Evolutionary conservation across 1,140 invertebrate species (phyloP).

Genomic region (Araneus ventricosus): DNA sequence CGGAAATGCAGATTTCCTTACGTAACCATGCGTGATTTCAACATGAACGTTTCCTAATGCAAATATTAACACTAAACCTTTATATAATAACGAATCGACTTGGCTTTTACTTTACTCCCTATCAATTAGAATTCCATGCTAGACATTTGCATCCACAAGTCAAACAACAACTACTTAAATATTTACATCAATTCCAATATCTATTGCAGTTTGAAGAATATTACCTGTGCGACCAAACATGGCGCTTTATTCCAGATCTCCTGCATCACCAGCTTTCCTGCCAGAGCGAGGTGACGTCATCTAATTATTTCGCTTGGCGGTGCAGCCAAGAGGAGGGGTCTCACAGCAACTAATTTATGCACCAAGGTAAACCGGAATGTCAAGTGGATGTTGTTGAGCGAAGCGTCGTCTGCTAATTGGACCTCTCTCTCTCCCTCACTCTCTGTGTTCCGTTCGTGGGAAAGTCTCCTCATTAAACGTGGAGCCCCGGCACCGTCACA

Average conservation of each 20-base stretch:
- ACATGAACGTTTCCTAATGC: no score
- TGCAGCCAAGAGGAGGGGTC: constrained; percentile 73
- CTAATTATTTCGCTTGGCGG: constrained; percentile 75
- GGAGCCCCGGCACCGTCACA: constrained; percentile 5
- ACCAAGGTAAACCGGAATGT: constrained; percentile 75
- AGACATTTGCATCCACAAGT: no score
- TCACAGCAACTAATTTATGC: constrained; percentile 75
- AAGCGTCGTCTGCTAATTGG: constrained; percentile 59
- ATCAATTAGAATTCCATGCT: no score
- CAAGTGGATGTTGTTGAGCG: constrained; percentile 75
- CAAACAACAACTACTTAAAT: no score
- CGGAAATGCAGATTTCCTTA: no score
- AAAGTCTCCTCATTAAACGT: constrained; percentile 66
- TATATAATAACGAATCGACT: no score
- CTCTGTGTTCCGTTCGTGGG: constrained; percentile 42
- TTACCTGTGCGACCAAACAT: constrained; percentile 44
- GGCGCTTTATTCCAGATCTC: constrained; percentile 8
- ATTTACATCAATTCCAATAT: no score
- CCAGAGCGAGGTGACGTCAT: constrained; percentile 71
- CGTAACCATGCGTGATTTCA: no score
- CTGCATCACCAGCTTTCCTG: constrained; percentile 21
- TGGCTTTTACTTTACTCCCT: no score
- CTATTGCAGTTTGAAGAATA: not conserved
- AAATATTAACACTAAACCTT: no score
- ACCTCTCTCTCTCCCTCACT: constrained; percentile 48